Evolutionary conservation across 1,140 invertebrate genomes (phyloP), one percentile per base, ranked within the genome.

Genomic region (Asbolus verrucosus): DNA sequence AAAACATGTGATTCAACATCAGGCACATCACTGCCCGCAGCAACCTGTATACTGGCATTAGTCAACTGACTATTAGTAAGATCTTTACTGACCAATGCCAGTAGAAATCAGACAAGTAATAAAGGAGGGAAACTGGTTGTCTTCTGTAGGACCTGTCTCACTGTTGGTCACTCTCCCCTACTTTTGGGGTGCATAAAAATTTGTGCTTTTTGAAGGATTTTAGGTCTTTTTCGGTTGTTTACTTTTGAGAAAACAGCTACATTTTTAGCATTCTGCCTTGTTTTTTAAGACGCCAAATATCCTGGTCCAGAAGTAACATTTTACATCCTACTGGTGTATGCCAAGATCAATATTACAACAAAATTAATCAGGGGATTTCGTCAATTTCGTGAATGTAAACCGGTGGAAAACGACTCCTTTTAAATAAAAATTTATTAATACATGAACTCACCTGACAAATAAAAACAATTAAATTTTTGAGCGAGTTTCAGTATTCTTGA

Each of bases 381-480:
- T 14, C 8, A 11, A 50, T 67, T 75, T 69, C 54, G 11, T 73
- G 68, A 68, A 70, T 74, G 70, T 61, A 67, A 72, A 63, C 41
- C 1, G 5, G 65, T 69, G 15, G 19, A 19, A 21, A 65, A 60
- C n/a, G n/a, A n/a, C n/a, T n/a, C n/a, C n/a, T n/a, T n/a, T n/a
- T n/a, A n/a, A n/a, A n/a, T n/a, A n/a, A n/a, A n/a, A n/a, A n/a
- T n/a, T n/a, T n/a, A n/a, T n/a, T n/a, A n/a, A n/a, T n/a, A n/a
- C n/a, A n/a, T n/a, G n/a, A 67, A 81, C 83, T 85, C 84, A 92
- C 92, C 92, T 85, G 89, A 87, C 83, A 93, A 82, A 83, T 93
- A 93, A 82, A 94, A 94, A 85, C 90, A 91, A 82, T 94, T 94
- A 81, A 93, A 93, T 83, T 91, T 92, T 80, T 91, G 87, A 39